Evolutionary conservation across 2,113 vertebrate species (phyloP).

Genomic region (Dipodomys spectabilis): DNA sequence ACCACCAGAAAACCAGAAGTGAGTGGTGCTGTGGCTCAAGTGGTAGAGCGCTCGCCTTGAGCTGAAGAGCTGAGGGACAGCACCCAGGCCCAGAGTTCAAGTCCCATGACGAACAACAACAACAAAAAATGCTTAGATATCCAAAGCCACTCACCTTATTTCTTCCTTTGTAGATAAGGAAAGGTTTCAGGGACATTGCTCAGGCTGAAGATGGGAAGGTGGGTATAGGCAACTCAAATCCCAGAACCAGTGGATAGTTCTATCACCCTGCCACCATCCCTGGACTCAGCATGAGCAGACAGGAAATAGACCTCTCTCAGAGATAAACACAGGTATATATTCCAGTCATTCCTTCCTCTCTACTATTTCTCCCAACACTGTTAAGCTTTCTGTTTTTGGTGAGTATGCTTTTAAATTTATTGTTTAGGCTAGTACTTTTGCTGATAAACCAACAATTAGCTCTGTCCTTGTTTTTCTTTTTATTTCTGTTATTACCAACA

Average conservation of each 20-base stretch:
- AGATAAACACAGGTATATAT: neutral
- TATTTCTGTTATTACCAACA: neutral
- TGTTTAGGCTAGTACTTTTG: neutral
- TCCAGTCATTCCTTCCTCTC: neutral
- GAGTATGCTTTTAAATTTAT: neutral
- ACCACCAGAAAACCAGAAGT: too few species aligned
- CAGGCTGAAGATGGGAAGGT: neutral
- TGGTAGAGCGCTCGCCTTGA: too few species aligned
- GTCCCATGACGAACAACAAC: too few species aligned
- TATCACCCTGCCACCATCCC: rapidly evolving
- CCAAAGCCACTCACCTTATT: neutral
- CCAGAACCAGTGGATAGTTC: neutral
- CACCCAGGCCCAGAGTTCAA: too few species aligned
- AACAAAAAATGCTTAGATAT: neutral
- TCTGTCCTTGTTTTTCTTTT: neutral
- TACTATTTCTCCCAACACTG: neutral
- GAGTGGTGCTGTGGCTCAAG: too few species aligned
- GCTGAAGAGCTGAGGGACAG: too few species aligned
- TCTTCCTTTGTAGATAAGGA: neutral
- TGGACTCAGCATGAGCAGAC: neutral
- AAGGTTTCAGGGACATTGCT: neutral
- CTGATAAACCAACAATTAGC: neutral
- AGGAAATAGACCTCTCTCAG: neutral
- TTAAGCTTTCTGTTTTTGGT: neutral
- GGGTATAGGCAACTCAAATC: neutral